Percentiles rank a stretch among this genome's conserved stretches.
Evolutionary conservation across 2,888 invertebrate species (phyloP).

Genomic region (Euplexia lucipara): DNA sequence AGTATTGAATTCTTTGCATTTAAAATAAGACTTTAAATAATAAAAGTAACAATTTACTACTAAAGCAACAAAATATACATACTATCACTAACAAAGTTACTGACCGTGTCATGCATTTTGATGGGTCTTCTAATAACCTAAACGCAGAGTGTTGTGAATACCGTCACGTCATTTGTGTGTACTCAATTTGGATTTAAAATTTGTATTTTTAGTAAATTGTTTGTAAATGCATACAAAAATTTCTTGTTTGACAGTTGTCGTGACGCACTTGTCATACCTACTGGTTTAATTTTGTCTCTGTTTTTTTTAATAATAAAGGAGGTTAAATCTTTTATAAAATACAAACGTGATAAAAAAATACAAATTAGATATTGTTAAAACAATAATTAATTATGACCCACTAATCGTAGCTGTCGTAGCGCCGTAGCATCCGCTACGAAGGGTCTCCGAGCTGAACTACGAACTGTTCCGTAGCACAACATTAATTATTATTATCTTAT

Average conservation of each 20-base stretch:
- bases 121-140: constrained; percentile 33
- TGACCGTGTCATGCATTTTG: constrained; percentile 85
- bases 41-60: no score
- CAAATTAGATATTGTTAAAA: no score
- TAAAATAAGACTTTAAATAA: no score
- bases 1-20: no score
- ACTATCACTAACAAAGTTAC: constrained; percentile 14
- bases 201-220: constrained; percentile 12
- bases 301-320: constrained; percentile 19
- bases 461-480: background rate
- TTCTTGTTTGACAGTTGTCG: constrained; percentile 25
- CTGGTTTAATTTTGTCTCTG: background rate
- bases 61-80: background rate
- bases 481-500: background rate
- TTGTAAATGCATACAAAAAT: constrained; percentile 40
- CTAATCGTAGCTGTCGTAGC: background rate
- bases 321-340: no score
- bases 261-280: background rate
- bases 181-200: constrained; percentile 37
- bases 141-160: background rate
- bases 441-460: constrained; percentile 17
- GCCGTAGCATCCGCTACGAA: constrained; percentile 14
- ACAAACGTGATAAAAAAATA: no score
- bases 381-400: no score
- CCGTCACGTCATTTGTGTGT: constrained; percentile 15